Evolutionary conservation across 2,113 vertebrate species (phyloP).

Genomic region (Stegostoma tigrinum): DNA sequence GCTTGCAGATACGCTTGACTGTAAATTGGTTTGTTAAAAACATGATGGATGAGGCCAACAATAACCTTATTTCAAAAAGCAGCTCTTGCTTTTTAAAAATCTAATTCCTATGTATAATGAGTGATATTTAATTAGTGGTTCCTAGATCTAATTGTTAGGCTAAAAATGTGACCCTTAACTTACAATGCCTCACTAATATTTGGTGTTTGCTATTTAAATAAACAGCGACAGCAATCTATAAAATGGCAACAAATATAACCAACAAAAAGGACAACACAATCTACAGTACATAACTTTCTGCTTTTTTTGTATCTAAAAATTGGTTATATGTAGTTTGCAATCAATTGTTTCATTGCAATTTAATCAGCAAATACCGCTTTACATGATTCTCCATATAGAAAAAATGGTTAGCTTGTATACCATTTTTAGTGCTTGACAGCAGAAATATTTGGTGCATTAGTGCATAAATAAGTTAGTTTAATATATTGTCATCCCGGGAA

Average conservation of each 20-base stretch:
- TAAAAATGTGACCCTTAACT: neutral
- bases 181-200: neutral
- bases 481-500: constrained; percentile 31
- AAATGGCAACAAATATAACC: neutral
- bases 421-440: constrained; percentile 4
- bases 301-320: neutral
- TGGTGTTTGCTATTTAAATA: neutral
- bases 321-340: neutral
- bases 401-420: neutral
- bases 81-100: constrained; percentile 34
- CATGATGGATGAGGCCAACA: constrained; percentile 35
- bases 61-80: constrained; percentile 33
- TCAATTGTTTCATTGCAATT: neutral
- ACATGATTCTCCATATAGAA: neutral
- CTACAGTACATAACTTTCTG: neutral
- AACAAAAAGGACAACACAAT: neutral
- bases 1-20: constrained; percentile 17
- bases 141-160: constrained; percentile 16
- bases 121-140: constrained; percentile 29
- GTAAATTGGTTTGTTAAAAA: constrained; percentile 36
- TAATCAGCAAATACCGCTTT: neutral
- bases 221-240: neutral
- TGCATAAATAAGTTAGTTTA: constrained; percentile 8
- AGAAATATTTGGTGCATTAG: constrained; percentile 25
- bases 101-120: constrained; percentile 30